These are phyloP conservation scores for Rotaria socialis DNA, from an alignment of 2,888 invertebrate genomes.

Conservation along the genomic window DNA sequence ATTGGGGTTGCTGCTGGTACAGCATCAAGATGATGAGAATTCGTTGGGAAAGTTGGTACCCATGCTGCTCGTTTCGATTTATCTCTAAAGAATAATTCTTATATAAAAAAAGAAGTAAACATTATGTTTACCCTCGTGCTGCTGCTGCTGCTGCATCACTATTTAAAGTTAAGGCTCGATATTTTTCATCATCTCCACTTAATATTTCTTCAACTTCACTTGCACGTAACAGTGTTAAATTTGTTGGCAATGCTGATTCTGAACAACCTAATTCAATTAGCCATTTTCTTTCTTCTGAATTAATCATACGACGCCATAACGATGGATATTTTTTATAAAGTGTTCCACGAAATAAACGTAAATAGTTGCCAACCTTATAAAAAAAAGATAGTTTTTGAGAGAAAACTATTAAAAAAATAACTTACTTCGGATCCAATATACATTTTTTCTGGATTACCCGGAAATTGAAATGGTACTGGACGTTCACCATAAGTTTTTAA, in stretches of 20 bases:
- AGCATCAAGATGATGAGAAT: constrained; percentile 82
- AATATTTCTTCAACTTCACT: constrained; percentile 95
- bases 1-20: constrained; percentile 98
- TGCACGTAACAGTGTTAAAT: constrained; percentile 86
- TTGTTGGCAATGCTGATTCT: constrained; percentile 86
- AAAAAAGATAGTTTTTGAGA: neutral
- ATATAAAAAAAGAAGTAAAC: neutral
- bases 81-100: neutral
- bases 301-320: constrained; percentile 85
- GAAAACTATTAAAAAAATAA: neutral
- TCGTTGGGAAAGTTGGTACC: constrained; percentile 58
- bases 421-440: constrained; percentile 22
- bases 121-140: constrained; percentile 37
- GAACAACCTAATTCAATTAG: constrained; percentile 70
- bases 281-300: constrained; percentile 88
- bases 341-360: constrained; percentile 90
- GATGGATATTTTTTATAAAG: constrained; percentile 97
- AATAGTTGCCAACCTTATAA: constrained; percentile 63
- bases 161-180: constrained; percentile 38
- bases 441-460: constrained; percentile 9
- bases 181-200: constrained; percentile 82
- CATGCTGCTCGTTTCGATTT: constrained; percentile 38
- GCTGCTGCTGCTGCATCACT: constrained; percentile 38
- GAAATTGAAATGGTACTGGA: constrained; percentile 28
- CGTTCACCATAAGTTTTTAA: constrained; percentile 27